These are phyloP conservation scores for Clivina fossor DNA, from an alignment of 2,888 invertebrate species.

Conservation along the genomic window DNA sequence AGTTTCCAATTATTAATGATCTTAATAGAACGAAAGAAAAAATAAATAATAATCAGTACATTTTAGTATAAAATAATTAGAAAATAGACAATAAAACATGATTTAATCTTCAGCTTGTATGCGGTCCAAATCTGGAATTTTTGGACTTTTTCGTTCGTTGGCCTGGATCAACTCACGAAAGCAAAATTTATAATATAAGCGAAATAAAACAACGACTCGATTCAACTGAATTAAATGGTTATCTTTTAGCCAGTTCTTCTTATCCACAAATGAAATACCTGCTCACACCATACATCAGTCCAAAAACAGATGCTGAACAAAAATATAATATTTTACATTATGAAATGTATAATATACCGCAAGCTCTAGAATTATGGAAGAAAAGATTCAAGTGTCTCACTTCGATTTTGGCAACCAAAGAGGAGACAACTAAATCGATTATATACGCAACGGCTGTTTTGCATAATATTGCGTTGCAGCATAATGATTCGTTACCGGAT, in stretches of 20 bases:
- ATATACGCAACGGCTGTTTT: slow-evolving; percentile 40
- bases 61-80: too few relatives aligned
- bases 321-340: slow-evolving; percentile 39
- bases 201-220: slow-evolving; percentile 37
- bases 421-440: slow-evolving; percentile 40
- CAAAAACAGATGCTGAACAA: slow-evolving; percentile 36
- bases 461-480: slow-evolving; percentile 40
- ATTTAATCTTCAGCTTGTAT: slow-evolving; percentile 39
- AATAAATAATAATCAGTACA: too few relatives aligned
- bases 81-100: too few relatives aligned
- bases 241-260: slow-evolving; percentile 36
- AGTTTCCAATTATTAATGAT: too few relatives aligned
- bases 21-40: too few relatives aligned
- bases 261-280: slow-evolving; percentile 37
- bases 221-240: slow-evolving; percentile 37
- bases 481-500: slow-evolving; percentile 37
- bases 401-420: slow-evolving; percentile 38
- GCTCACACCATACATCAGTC: slow-evolving; percentile 36
- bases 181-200: slow-evolving; percentile 39
- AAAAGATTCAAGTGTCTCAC: slow-evolving; percentile 41
- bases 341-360: slow-evolving; percentile 36
- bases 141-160: slow-evolving; percentile 38
- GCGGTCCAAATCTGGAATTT: slow-evolving; percentile 40
- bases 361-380: slow-evolving; percentile 38
- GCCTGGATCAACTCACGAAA: slow-evolving; percentile 40